phyloP scores from a whole-genome alignment of 2,797 vertebrate species.

The Xerus rutilus region DNA sequence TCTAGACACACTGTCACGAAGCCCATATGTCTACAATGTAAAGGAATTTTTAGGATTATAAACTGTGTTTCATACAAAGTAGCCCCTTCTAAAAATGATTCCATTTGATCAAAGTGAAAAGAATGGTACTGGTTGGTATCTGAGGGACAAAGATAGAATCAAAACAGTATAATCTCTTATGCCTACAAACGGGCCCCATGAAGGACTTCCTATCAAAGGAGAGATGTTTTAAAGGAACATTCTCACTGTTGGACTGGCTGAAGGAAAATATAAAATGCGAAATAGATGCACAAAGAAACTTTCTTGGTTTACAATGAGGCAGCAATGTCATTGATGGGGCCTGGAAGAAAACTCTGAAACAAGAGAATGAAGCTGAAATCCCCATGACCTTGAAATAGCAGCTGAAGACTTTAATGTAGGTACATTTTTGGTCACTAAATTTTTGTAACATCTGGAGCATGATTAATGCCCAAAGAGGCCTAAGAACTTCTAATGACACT shows the following conservation, averaged over 20 bases:
- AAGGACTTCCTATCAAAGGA: neutral
- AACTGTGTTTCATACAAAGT: conserved; percentile 83
- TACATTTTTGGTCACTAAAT: conserved; percentile 18
- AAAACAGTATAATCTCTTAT: conserved; percentile 47
- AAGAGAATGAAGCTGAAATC: conserved; percentile 20
- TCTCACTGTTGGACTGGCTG: neutral
- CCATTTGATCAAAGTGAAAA: conserved; percentile 75
- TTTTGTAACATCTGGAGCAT: conserved; percentile 52
- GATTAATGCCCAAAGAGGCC: conserved; percentile 49
- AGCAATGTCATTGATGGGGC: neutral
- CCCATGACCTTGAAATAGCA: neutral
- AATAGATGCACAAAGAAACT: neutral
- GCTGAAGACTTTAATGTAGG: conserved; percentile 49
- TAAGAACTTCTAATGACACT: conserved; percentile 45
- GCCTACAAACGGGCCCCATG: neutral
- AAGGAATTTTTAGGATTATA: conserved; percentile 84
- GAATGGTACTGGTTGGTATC: neutral
- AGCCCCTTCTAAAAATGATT: conserved; percentile 84
- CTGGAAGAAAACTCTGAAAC: neutral
- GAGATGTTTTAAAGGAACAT: conserved; percentile 8
- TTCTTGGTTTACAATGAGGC: neutral
- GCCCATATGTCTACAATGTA: conserved; percentile 78
- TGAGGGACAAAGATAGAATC: conserved; percentile 60
- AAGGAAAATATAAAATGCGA: neutral
- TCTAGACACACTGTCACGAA: conserved; percentile 74